Evolutionary conservation across 2,113 vertebrate species (phyloP).

Genomic region (Clarias macrocephalus): DNA sequence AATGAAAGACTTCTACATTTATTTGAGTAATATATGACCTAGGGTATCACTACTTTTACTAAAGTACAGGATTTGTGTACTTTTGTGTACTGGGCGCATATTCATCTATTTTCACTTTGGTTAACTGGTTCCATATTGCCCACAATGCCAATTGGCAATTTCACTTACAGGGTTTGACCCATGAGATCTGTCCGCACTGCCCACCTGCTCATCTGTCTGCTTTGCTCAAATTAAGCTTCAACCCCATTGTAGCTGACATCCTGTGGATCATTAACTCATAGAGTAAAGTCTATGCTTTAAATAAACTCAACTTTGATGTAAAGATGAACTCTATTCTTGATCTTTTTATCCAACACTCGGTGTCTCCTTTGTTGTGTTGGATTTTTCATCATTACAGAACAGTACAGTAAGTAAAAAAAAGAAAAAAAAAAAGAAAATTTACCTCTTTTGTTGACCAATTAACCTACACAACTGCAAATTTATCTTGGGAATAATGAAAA

Average conservation of each 20-base stretch:
- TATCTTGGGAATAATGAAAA: not conserved
- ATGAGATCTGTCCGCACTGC: not conserved
- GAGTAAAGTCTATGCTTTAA: not conserved
- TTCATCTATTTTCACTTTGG: not conserved
- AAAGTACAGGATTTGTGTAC: too few species aligned
- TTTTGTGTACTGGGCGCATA: not conserved
- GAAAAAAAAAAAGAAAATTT: too few species aligned
- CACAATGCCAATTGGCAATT: not conserved
- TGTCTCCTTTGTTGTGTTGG: not conserved
- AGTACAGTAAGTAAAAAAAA: not conserved
- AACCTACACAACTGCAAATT: not conserved
- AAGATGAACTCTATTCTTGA: not conserved
- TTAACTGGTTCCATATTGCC: not conserved
- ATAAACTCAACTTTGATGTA: not conserved
- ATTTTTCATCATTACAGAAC: not conserved
- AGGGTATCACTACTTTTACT: too few species aligned
- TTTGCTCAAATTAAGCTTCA: not conserved
- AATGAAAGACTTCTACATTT: too few species aligned
- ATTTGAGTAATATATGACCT: too few species aligned
- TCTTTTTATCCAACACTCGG: not conserved
- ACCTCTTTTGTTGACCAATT: not conserved
- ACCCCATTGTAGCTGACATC: not conserved
- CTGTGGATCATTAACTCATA: too few species aligned
- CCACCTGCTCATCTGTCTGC: not conserved
- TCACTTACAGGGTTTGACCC: not conserved